Evolutionary conservation across 2,113 vertebrate species (phyloP).

Genomic region (Corydoras sp.): DNA sequence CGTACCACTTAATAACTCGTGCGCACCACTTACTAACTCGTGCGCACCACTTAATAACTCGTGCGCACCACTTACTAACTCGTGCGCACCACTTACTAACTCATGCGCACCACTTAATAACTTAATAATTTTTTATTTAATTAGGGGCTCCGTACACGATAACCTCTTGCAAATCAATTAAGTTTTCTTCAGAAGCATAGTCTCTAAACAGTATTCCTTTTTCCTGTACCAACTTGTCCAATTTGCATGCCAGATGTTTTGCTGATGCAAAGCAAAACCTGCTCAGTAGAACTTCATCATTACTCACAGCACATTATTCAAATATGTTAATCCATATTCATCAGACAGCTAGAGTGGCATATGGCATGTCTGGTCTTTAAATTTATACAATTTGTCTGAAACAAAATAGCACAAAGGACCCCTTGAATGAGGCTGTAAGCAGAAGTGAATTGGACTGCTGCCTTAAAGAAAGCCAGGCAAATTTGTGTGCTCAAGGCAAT

Average conservation of each 20-base stretch:
- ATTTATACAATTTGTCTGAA: not conserved
- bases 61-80: no score
- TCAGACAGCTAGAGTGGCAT: not conserved
- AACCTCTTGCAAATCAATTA: no score
- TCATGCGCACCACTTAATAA: no score
- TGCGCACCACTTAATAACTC: no score
- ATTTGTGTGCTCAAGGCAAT: no score
- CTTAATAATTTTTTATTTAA: no score
- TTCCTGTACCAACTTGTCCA: not conserved
- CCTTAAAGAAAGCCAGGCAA: not conserved
- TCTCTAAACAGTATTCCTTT: not conserved
- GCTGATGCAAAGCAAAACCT: not conserved
- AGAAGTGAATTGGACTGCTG: not conserved
- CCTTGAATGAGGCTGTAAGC: not conserved
- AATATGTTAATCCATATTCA: not conserved
- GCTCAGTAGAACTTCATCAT: not conserved
- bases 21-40: no score
- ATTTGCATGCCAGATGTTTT: not conserved
- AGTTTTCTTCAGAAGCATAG: no score
- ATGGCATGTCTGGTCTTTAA: not conserved
- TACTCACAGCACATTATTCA: constrained; percentile 1
- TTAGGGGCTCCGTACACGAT: no score
- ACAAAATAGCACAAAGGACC: not conserved
- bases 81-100: no score
- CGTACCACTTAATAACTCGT: no score